Evolutionary conservation across 2,797 vertebrate species (phyloP).

Genomic region (Liasis olivaceus): DNA sequence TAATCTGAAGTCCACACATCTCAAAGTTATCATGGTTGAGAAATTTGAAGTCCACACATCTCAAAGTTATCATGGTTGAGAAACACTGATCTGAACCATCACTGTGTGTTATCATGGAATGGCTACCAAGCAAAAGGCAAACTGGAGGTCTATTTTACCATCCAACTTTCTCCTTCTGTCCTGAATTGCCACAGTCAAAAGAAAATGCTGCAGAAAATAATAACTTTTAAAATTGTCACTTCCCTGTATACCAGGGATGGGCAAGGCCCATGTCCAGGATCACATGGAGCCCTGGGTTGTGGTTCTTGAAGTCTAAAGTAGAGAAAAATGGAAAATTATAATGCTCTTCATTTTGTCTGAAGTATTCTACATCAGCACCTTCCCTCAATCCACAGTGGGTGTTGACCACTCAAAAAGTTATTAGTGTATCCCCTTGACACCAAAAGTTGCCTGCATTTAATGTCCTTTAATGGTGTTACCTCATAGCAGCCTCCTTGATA

Average conservation of each 20-base stretch:
- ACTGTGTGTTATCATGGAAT: background rate
- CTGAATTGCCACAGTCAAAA: background rate
- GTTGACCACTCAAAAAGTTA: too few relatives aligned
- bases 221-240: background rate
- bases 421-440: too few relatives aligned
- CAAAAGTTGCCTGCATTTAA: too few relatives aligned
- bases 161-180: background rate
- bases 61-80: background rate
- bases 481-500: background rate
- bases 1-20: background rate
- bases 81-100: background rate
- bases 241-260: background rate
- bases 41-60: background rate
- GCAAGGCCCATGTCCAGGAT: background rate
- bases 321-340: background rate
- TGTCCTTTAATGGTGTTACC: background rate
- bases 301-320: background rate
- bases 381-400: too few relatives aligned
- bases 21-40: background rate
- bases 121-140: conserved; percentile 8
- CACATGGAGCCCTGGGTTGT: background rate
- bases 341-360: background rate
- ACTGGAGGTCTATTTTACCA: background rate
- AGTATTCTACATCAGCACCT: background rate
- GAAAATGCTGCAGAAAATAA: background rate